Percentiles rank a stretch among this genome's conserved stretches.
Evolutionary conservation across 2,888 invertebrate genomes (phyloP).

Genomic region (Drosophila seclusa): DNA sequence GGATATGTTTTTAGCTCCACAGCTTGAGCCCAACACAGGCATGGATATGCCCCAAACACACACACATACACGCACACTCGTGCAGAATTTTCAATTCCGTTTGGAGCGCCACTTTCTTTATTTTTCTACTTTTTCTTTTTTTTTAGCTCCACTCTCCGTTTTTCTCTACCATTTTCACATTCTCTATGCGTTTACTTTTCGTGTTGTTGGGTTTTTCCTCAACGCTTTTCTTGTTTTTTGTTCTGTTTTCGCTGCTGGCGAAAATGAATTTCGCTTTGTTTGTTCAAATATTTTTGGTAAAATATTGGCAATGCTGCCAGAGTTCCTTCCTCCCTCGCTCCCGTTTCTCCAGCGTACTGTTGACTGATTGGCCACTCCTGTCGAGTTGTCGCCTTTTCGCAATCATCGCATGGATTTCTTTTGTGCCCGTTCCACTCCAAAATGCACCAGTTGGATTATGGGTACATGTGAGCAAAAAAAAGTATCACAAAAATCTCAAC

Average conservation of each 20-base stretch:
- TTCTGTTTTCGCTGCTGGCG: constrained; percentile 14
- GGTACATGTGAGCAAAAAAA: constrained; percentile 23
- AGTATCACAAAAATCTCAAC: constrained; percentile 65
- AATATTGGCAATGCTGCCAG: constrained; percentile 63
- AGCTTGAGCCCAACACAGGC: constrained; percentile 64
- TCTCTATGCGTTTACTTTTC: constrained; percentile 35
- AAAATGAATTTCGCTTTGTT: constrained; percentile 79
- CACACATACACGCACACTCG: constrained; percentile 27
- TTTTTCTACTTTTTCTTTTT: constrained; percentile 12
- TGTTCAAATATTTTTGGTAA: constrained; percentile 68
- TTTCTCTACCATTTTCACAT: constrained; percentile 32
- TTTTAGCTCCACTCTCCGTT: constrained; percentile 15
- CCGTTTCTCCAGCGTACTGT: constrained; percentile 22
- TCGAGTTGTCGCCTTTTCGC: constrained; percentile 45
- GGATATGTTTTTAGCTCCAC: constrained; percentile 77
- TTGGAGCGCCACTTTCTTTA: constrained; percentile 73
- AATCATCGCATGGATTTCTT: constrained; percentile 43
- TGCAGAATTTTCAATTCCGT: constrained; percentile 79
- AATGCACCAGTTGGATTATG: constrained; percentile 10
- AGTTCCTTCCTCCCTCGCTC: background rate
- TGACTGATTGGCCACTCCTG: constrained; percentile 70
- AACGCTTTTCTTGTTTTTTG: background rate
- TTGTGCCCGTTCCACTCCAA: constrained; percentile 6
- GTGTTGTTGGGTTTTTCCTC: constrained; percentile 24
- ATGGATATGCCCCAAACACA: constrained; percentile 68